Base-by-base conservation (phyloP, 23 tunicate species). In the Halocynthia aurantium region DNA sequence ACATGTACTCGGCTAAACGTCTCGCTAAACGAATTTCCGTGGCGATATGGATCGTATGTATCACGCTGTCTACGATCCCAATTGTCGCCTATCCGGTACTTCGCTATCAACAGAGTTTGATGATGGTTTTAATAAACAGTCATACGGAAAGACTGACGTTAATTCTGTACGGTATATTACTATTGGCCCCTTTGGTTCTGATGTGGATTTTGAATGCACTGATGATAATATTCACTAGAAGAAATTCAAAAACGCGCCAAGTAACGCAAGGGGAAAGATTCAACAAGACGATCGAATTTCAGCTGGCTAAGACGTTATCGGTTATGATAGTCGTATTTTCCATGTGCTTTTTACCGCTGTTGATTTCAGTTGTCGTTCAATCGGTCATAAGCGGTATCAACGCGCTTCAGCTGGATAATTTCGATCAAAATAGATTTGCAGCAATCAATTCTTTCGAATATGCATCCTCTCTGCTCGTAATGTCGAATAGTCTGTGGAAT, bases 401-500 rank as follows among this genome's bases (percentile, higher is more conserved):
- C 76, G 22, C 62, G 22, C 15, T 13, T 22, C 66, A 44, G 5
- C 84, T 84, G 6, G 67, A 60, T 6, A 55, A 61, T 69, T 54
- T 89, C 11, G 64, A 69, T 56, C 9, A 51, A 69, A 60, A 75
- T 21, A 66, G 69, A 8, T 76, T 71, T 7, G 44, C 57, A 6
- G 75, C 69, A 22, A 58, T 74, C 67, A 61, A 18, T 18, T 62
- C 76, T 5, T 52, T 84, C 7, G 88, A 89, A 69, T 75, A 73
- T 53, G 72, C 69, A 19, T 82, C 82, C 6, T 80, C 62, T 6
- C 51, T 89, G 52, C 58, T 89, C 15, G 53, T 89, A 6, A 69
- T 89, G 19, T 77, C 85, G 22, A 89, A 89, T 71, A 84, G 96
- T 57, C 49, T 89, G 72, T 89, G 84, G 85, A 89, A 89, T 81